A percentile compares a stretch with the other conserved stretches of the same genome.
phyloP scores from a whole-genome alignment of 2,797 vertebrate species.

The Crenuchus spilurus region DNA sequence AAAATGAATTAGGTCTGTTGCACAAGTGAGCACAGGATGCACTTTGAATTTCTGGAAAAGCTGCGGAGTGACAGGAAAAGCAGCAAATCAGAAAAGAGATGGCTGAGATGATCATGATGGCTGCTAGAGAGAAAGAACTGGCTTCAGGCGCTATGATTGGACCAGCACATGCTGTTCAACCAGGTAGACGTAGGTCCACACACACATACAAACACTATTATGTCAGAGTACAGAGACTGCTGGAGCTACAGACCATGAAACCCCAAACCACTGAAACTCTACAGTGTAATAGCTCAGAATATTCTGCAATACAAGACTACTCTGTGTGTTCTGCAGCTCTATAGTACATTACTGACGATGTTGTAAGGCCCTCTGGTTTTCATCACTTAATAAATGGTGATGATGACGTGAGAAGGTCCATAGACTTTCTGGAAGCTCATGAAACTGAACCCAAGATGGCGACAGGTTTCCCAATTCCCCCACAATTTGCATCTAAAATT shows the following conservation, averaged over 20 bases:
- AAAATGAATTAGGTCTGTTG: no score
- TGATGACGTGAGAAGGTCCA: background rate
- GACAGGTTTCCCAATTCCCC: no score
- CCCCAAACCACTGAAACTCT: constrained; percentile 10
- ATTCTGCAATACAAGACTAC: background rate
- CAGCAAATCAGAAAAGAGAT: constrained; percentile 51
- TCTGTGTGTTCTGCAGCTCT: background rate
- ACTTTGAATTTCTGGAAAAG: constrained; percentile 76
- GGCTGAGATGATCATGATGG: background rate
- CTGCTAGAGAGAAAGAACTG: constrained; percentile 4
- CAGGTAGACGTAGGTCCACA: background rate
- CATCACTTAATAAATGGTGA: background rate
- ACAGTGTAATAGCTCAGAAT: no score
- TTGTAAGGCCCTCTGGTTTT: no score
- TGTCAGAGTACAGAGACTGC: no score
- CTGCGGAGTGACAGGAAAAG: constrained; percentile 73
- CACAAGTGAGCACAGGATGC: constrained; percentile 73
- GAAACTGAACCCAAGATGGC: no score
- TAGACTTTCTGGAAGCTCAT: no score
- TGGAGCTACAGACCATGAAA: background rate
- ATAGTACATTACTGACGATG: background rate
- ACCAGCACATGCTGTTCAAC: constrained; percentile 7
- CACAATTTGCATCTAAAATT: no score
- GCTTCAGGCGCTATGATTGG: background rate
- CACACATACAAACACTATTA: background rate